Evolutionary conservation across 2,888 invertebrate species (phyloP), one percentile per base, ranked within the genome.

Genomic region (Helleia helle): DNA sequence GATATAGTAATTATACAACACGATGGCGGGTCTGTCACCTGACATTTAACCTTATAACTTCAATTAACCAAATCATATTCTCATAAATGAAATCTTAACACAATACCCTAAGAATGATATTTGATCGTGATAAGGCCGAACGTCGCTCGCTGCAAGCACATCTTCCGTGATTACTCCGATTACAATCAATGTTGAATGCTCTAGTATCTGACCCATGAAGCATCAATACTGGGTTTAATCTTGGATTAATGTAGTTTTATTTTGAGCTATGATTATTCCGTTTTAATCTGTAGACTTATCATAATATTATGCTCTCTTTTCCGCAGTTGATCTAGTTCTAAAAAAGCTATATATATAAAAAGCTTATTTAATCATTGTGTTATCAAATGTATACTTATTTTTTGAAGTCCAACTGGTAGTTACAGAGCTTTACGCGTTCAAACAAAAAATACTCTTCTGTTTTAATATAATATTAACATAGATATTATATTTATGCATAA

Each of bases 41-140:
- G 58, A 58, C 57, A 52, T 52, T 51, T 59, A 58, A 59, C 59
- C 56, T 47, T 49, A 46, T 55, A 50, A 49, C 46, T 44, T 46
- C 18, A 41, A 39, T 7, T 43, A 39, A 38, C 41, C 18, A 26
- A 38, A 38, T 22, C 9, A 28, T 31, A 25, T 24, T 11, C 9
- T 34, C 6, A 4, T 11, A 22, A 34, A 12, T 22, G 22, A 4
- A 7, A 18, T 7, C 18, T 8, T 12, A 22, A 18, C 8, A 7
- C 18, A 9, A 2, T 2, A 18, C 12, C 3, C 4, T 34, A 34
- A 17, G 34, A 34, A 4, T 34, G 8, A 34, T 4, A 34, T 34
- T 22, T 7, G 18, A n/a, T 1, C 29, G 12, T 12, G 18, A 17
- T 9, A 8, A 22, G 4, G n/a, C 22, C n/a, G n/a, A n/a, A 34